Conservation (phyloP, 2,113 vertebrate species). For the Probosciger aterrimus region DNA sequence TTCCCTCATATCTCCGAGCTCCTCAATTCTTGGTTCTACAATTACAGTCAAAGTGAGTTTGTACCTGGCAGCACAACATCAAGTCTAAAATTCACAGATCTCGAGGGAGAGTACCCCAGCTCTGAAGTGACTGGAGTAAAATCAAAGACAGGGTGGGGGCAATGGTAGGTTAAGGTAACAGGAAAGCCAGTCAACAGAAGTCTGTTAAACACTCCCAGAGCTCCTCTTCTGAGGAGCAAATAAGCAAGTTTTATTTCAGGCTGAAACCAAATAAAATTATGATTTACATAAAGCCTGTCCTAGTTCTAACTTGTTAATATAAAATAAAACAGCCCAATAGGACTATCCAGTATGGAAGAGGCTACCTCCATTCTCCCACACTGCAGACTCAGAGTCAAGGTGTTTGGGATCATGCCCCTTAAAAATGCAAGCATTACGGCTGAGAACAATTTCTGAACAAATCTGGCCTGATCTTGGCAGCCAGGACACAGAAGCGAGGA, state of each 20-base stretch:
- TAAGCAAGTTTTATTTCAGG: not conserved
- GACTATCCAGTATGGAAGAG: not conserved
- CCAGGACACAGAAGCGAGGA: not conserved
- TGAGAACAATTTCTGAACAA: not conserved
- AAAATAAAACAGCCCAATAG: not conserved
- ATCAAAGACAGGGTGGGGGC: not conserved
- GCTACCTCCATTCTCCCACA: not conserved
- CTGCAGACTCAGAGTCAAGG: not conserved
- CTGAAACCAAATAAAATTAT: not conserved
- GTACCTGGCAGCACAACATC: not conserved
- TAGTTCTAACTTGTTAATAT: not conserved
- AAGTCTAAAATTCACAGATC: not conserved
- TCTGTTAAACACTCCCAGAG: not conserved
- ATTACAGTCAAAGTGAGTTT: not conserved
- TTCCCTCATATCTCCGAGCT: not conserved
- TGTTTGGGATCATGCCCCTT: not conserved
- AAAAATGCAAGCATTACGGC: not conserved
- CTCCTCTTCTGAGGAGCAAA: not conserved
- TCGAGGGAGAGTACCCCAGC: not conserved
- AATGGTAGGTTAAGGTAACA: not conserved
- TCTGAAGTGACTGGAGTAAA: not conserved
- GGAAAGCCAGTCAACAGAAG: not conserved
- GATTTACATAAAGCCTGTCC: not conserved
- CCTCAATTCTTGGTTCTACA: not conserved
- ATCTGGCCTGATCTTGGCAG: not conserved